These are phyloP conservation scores for Ostrea denselamellosa DNA, from an alignment of 1,140 invertebrate genomes.

Conservation along the genomic window DNA sequence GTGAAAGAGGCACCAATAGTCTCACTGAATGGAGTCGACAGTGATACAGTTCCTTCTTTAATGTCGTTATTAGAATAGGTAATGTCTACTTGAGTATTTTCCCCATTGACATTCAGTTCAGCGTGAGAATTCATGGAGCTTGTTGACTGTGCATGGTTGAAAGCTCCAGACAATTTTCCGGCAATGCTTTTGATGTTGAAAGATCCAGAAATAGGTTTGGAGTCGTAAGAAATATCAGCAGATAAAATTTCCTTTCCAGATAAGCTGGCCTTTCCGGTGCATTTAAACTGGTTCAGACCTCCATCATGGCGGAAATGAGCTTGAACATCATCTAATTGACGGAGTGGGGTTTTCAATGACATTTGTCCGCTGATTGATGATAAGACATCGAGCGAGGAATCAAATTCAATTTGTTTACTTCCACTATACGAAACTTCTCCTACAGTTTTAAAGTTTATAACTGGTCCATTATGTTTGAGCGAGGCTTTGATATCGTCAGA, in stretches of 20 bases:
- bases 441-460: conserved; percentile 30
- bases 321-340: background rate
- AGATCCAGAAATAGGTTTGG: background rate
- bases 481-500: conserved; percentile 16
- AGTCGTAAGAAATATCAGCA: background rate
- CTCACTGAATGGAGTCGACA: conserved; percentile 1
- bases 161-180: conserved; percentile 28
- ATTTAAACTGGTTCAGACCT: background rate
- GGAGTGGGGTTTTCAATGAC: conserved; percentile 29
- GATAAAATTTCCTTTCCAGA: conserved; percentile 7
- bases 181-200: background rate
- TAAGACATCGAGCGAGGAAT: background rate
- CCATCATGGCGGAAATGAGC: conserved; percentile 28
- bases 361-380: background rate
- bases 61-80: conserved; percentile 20
- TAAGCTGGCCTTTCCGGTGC: background rate
- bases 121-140: conserved; percentile 2
- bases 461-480: conserved; percentile 38
- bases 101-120: conserved; percentile 41
- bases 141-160: conserved; percentile 36
- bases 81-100: conserved; percentile 2
- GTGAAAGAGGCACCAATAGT: conserved; percentile 33
- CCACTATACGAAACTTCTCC: conserved; percentile 40
- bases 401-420: conserved; percentile 40
- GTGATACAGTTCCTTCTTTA: background rate